Conservation (phyloP, 1,140 invertebrate genomes). For the Metopolophium dirhodum region DNA sequence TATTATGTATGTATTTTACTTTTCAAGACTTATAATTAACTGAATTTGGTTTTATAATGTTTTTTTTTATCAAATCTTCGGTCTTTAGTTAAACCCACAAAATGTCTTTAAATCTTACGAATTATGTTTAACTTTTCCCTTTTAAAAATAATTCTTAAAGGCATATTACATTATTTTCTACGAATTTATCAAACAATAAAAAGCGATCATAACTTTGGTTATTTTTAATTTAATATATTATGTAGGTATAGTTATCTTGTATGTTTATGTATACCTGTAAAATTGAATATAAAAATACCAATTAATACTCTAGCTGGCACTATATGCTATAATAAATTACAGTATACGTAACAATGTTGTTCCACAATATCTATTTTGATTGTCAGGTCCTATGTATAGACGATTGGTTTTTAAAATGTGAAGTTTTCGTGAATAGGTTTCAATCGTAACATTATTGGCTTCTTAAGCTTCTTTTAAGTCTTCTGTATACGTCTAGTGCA, state of each 20-base stretch:
- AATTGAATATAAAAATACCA: too few relatives aligned
- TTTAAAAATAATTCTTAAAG: neutral
- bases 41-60: neutral
- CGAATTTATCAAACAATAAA: neutral
- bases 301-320: too few relatives aligned
- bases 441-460: neutral
- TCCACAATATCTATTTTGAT: neutral
- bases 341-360: neutral
- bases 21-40: neutral
- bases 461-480: neutral
- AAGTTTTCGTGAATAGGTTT: neutral
- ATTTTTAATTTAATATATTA: neutral
- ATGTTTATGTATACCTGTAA: neutral
- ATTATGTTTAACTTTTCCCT: neutral
- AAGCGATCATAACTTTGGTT: neutral
- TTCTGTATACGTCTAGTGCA: neutral
- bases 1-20: neutral
- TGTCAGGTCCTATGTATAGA: neutral
- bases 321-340: neutral
- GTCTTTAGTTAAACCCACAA: neutral
- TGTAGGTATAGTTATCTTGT: neutral
- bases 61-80: neutral
- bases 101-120: neutral
- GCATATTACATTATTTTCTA: neutral
- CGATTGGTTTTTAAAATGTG: neutral